phyloP scores from a whole-genome alignment of 2,888 invertebrate species.

The Chrysodeixis includens region DNA sequence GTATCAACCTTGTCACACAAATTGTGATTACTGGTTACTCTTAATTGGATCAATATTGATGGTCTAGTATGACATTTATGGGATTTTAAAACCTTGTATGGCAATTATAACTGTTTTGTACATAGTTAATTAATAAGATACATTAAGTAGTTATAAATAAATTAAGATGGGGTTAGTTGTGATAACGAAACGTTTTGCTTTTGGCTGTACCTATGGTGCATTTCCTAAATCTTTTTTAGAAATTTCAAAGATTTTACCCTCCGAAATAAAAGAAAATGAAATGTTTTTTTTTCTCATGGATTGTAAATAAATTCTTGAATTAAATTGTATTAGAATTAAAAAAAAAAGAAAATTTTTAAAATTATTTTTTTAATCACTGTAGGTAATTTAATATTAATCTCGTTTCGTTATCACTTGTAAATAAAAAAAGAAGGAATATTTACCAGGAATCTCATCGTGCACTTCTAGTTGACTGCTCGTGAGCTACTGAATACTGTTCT shows the following conservation, averaged over 20 bases:
- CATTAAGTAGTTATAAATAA: constrained; percentile 15
- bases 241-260: constrained; percentile 3
- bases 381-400: constrained; percentile 21
- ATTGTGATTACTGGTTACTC: constrained; percentile 44
- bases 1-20: constrained; percentile 54
- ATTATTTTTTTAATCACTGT: too few relatives aligned
- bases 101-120: constrained; percentile 11
- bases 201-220: constrained; percentile 19
- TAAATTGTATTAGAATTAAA: too few relatives aligned
- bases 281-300: neutral
- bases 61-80: constrained; percentile 16
- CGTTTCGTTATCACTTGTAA: constrained; percentile 42
- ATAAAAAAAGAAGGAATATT: constrained; percentile 56
- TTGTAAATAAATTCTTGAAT: too few relatives aligned
- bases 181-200: constrained; percentile 26
- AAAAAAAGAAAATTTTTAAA: too few relatives aligned
- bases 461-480: constrained; percentile 87
- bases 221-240: constrained; percentile 21
- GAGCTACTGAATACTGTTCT: constrained; percentile 85
- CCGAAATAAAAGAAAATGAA: neutral
- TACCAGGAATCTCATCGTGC: constrained; percentile 89
- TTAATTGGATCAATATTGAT: constrained; percentile 46
- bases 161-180: constrained; percentile 19
- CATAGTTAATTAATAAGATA: constrained; percentile 28
- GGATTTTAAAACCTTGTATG: constrained; percentile 16